Conservation (phyloP, 2,888 invertebrate genomes). For the Cyclophora albipunctata region DNA sequence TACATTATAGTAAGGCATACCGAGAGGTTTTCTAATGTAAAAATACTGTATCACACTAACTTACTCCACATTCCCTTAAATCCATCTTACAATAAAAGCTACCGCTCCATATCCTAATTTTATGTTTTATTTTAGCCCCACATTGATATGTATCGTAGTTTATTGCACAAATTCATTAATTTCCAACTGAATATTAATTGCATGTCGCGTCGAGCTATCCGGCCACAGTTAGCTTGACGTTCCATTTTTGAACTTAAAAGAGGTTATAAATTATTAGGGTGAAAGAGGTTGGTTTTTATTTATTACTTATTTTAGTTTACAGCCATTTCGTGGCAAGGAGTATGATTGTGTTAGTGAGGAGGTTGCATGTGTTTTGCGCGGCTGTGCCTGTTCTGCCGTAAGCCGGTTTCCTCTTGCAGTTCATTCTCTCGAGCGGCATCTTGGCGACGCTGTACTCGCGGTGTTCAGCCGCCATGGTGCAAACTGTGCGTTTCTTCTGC, state of each 20-base stretch:
- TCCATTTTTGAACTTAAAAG: constrained; percentile 45
- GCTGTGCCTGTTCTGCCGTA: constrained; percentile 52
- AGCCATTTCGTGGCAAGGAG: constrained; percentile 47
- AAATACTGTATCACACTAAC: constrained; percentile 62
- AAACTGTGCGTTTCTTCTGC: constrained; percentile 89
- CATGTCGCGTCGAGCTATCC: constrained; percentile 51
- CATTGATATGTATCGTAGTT: constrained; percentile 73
- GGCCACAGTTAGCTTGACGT: constrained; percentile 65
- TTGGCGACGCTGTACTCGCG: constrained; percentile 88
- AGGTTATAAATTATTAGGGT: constrained; percentile 17
- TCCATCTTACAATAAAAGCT: constrained; percentile 56
- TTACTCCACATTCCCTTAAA: constrained; percentile 41
- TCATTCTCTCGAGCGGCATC: constrained; percentile 88
- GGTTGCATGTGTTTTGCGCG: constrained; percentile 26
- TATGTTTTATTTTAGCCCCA: constrained; percentile 59
- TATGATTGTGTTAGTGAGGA: constrained; percentile 40
- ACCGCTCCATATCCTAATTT: constrained; percentile 55
- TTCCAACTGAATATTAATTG: constrained; percentile 41
- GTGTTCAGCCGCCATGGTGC: constrained; percentile 86
- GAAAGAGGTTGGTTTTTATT: constrained; percentile 7
- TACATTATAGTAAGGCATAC: constrained; percentile 62
- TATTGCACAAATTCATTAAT: constrained; percentile 64
- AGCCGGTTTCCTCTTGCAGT: constrained; percentile 82
- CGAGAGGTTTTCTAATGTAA: constrained; percentile 55
- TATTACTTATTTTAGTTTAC: constrained; percentile 31